phyloP scores from a whole-genome alignment of 2,888 invertebrate species.

The Drosophila vallismaia region DNA sequence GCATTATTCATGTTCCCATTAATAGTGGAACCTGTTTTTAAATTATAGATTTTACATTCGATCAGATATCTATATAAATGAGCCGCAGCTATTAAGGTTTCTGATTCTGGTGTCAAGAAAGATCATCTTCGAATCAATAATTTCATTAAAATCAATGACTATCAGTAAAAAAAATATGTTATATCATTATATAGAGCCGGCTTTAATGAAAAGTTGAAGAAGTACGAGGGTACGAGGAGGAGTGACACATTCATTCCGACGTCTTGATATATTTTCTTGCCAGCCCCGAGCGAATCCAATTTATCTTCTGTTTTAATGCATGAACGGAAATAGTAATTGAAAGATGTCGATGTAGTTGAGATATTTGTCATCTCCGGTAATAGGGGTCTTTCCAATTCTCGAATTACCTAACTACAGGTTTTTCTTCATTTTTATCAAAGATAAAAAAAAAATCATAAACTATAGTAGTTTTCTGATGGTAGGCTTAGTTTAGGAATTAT shows the following conservation, averaged over 20 bases:
- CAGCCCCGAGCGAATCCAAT: conserved; percentile 13
- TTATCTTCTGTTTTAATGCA: conserved; percentile 47
- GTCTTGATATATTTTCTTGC: conserved; percentile 26
- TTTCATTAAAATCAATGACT: neutral
- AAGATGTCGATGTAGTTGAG: conserved; percentile 40
- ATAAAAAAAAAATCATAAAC: neutral
- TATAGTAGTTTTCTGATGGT: neutral
- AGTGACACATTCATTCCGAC: conserved; percentile 22
- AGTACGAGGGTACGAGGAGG: neutral
- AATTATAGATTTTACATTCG: neutral
- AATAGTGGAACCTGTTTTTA: conserved; percentile 7
- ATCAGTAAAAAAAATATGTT: neutral
- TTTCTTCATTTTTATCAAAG: too few relatives aligned
- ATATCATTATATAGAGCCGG: neutral
- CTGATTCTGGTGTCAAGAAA: neutral
- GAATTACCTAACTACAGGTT: neutral
- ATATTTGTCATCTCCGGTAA: conserved; percentile 9
- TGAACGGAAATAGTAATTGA: conserved; percentile 69
- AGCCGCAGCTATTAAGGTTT: neutral
- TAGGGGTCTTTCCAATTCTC: conserved; percentile 2
- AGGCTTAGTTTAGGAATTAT: neutral
- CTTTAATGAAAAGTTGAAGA: conserved; percentile 17
- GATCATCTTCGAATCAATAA: neutral
- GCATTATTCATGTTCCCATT: conserved; percentile 5
- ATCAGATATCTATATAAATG: neutral